These are phyloP conservation scores for Drosophila austrosaltans DNA, from an alignment of 2,888 invertebrate species.

Conservation along the genomic window DNA sequence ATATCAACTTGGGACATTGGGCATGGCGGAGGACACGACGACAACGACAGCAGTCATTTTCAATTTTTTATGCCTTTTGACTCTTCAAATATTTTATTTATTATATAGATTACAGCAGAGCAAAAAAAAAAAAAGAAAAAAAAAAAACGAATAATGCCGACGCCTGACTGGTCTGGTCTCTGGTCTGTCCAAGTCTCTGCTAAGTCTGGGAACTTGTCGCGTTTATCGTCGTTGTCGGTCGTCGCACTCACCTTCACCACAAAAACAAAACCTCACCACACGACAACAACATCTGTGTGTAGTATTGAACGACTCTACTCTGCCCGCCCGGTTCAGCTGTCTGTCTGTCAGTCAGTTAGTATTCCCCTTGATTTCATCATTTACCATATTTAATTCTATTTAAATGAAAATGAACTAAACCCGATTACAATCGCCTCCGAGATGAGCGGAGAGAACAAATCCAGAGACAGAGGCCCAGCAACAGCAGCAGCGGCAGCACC, in stretches of 20 bases:
- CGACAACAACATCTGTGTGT: constrained; percentile 7
- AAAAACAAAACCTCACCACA: constrained; percentile 47
- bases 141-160: constrained; percentile 16
- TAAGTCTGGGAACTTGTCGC: constrained; percentile 46
- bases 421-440: constrained; percentile 66
- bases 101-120: constrained; percentile 68
- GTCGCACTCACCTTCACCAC: constrained; percentile 75
- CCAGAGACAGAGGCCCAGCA: constrained; percentile 54
- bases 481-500: constrained; percentile 35
- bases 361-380: constrained; percentile 68
- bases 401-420: constrained; percentile 78
- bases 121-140: constrained; percentile 35
- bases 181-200: constrained; percentile 47
- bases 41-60: constrained; percentile 32
- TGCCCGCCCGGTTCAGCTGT: constrained; percentile 16
- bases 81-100: constrained; percentile 72
- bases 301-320: constrained; percentile 23
- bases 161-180: constrained; percentile 16
- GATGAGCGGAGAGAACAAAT: constrained; percentile 16
- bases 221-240: constrained; percentile 59
- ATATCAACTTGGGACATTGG: constrained; percentile 6
- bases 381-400: constrained; percentile 78
- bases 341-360: constrained; percentile 14
- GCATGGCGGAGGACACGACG: constrained; percentile 8
- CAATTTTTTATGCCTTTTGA: constrained; percentile 39